These are phyloP conservation scores for Drosophila dives DNA, from an alignment of 2,888 invertebrate species.

Conservation along the genomic window DNA sequence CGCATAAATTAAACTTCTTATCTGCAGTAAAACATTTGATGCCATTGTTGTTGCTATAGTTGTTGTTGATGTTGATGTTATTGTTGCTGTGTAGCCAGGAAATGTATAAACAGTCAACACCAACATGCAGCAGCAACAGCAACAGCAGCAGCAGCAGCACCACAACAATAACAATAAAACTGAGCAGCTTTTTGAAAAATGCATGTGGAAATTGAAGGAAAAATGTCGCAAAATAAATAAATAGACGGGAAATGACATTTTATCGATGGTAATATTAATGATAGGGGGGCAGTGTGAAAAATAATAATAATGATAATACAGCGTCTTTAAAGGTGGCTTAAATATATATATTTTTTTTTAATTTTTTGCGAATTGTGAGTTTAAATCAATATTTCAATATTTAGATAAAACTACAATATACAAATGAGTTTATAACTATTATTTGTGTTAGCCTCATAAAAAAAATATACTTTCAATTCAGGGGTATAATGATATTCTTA, in stretches of 20 bases:
- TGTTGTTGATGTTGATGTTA: conserved; percentile 33
- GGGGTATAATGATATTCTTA: too few species aligned
- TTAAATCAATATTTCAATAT: background rate
- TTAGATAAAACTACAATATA: background rate
- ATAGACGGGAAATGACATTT: conserved; percentile 61
- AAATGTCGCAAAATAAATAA: conserved; percentile 61
- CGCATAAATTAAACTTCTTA: conserved; percentile 83
- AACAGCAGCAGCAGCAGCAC: conserved; percentile 12
- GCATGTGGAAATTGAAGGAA: conserved; percentile 26
- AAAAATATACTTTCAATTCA: background rate
- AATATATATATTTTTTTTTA: background rate
- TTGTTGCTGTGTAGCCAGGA: conserved; percentile 55
- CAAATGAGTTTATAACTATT: background rate
- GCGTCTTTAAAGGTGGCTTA: background rate
- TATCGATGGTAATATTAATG: conserved; percentile 70
- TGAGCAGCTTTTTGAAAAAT: conserved; percentile 18
- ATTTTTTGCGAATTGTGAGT: background rate
- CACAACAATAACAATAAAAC: conserved; percentile 38
- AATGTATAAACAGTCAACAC: conserved; percentile 49
- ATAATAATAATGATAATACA: background rate
- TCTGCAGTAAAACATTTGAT: conserved; percentile 79
- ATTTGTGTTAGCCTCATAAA: background rate
- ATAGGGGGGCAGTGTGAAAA: conserved; percentile 38
- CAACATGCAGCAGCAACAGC: conserved; percentile 20
- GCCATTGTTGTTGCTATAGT: conserved; percentile 54